Conservation (phyloP, 2,888 invertebrate species). For the Leptinotarsa juncta region DNA sequence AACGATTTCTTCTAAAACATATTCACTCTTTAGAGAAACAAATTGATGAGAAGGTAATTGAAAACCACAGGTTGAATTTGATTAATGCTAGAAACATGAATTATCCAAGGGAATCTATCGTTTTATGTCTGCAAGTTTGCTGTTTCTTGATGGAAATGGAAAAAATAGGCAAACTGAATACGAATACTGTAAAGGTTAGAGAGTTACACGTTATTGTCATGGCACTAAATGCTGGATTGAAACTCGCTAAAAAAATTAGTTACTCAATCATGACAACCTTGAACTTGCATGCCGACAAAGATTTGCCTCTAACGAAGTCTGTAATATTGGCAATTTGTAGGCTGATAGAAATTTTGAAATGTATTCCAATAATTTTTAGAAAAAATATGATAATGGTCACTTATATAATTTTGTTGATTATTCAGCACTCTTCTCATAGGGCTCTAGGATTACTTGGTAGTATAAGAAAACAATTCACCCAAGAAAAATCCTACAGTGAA, state of each 20-base stretch:
- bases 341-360: constrained; percentile 84
- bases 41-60: constrained; percentile 66
- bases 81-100: constrained; percentile 71
- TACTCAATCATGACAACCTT: constrained; percentile 72
- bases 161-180: constrained; percentile 65
- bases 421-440: constrained; percentile 84
- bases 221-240: constrained; percentile 70
- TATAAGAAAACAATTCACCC: constrained; percentile 74
- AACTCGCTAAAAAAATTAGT: constrained; percentile 64
- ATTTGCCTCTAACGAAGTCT: constrained; percentile 82
- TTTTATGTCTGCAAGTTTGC: constrained; percentile 65
- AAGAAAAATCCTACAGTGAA: constrained; percentile 74
- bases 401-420: constrained; percentile 79
- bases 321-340: constrained; percentile 82
- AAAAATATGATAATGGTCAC: constrained; percentile 77
- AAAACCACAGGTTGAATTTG: constrained; percentile 68
- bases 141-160: constrained; percentile 75
- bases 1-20: constrained; percentile 79
- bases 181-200: constrained; percentile 67
- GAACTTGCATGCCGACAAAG: constrained; percentile 77
- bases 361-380: constrained; percentile 78
- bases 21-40: constrained; percentile 70
- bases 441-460: constrained; percentile 75
- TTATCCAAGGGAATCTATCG: constrained; percentile 74
- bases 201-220: constrained; percentile 69